Evolutionary conservation across 2,113 vertebrate species (phyloP).

Genomic region (Anhinga rufa): DNA sequence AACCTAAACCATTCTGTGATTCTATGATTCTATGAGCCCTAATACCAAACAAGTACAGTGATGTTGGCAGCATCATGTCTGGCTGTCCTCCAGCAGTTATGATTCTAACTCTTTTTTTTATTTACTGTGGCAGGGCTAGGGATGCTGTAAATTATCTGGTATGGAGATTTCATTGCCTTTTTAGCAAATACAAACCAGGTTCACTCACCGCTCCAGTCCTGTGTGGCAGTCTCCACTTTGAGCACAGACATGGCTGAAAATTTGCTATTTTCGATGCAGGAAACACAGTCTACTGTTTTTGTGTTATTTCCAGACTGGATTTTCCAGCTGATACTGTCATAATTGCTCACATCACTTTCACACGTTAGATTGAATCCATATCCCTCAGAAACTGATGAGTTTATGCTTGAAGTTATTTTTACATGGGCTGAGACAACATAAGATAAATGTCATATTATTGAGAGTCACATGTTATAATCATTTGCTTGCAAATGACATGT

Average conservation of each 20-base stretch:
- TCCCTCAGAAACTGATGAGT: slow-evolving; percentile 51
- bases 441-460: background rate
- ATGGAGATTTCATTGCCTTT: background rate
- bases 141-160: background rate
- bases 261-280: background rate
- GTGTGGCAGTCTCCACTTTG: slow-evolving; percentile 10
- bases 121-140: background rate
- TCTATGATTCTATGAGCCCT: background rate
- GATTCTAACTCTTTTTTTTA: background rate
- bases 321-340: slow-evolving; percentile 65
- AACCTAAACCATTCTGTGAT: too few species aligned
- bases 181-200: background rate
- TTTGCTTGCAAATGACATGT: background rate
- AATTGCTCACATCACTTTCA: slow-evolving; percentile 56
- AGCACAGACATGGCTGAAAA: slow-evolving; percentile 17
- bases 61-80: background rate
- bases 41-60: background rate
- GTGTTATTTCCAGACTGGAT: slow-evolving; percentile 42
- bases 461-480: background rate
- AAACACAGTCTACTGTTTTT: background rate
- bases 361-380: slow-evolving; percentile 54
- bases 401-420: slow-evolving; percentile 39
- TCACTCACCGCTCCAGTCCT: slow-evolving; percentile 69
- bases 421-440: slow-evolving; percentile 57
- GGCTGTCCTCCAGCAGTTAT: background rate